Evolutionary conservation across 2,888 invertebrate species (phyloP), one percentile per base, ranked within the genome.

Genomic region (Rambutsinella grinnellia): DNA sequence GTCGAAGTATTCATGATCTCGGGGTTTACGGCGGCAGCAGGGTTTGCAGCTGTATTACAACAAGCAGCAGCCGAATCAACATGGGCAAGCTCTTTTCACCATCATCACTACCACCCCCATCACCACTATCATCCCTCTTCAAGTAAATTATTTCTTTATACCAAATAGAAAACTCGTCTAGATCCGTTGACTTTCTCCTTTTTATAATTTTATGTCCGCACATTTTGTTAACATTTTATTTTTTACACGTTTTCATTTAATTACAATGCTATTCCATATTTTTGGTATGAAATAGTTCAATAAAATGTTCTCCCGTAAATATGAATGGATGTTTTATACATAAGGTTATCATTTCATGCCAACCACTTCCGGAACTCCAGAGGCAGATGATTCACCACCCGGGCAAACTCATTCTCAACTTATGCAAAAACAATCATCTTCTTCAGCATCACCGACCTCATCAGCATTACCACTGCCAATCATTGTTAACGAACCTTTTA

Each of bases 61-160:
- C 79, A 79, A 79, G 77, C 79, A 68, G 78, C 63, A 46, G 77
- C 69, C 23, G 79, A 77, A 53, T 80, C 80, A 76, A 76, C 80
- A 78, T 80, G 80, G 80, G 79, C 79, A 46, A 78, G 56, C 28
- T 78, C 78, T 2, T 80, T 77, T 54, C 77, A 77, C 67, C 76
- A 76, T 54, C 77, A 77, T 62, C 76, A 76, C 51, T 71, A 70
- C 26, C 70, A 58, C 65, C 70, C 51, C 47, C 76, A 66, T 51
- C 76, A 60, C 15, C 47, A 76, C 27, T 65, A 76, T 26, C 67
- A 67, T 61, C 71, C 77, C 71, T 66, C 70, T 70, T 26, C 76
- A 76, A 76, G 76, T 76, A 76, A 62, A 61, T 51, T 24, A 24
- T 24, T 24, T 54, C 3, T 24, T 54, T 36, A 13, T 36, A 13